A percentile compares a stretch with the other conserved stretches of the same genome.
Conservation (phyloP, 2,113 vertebrate species). For the Oenanthe oenanthe region DNA sequence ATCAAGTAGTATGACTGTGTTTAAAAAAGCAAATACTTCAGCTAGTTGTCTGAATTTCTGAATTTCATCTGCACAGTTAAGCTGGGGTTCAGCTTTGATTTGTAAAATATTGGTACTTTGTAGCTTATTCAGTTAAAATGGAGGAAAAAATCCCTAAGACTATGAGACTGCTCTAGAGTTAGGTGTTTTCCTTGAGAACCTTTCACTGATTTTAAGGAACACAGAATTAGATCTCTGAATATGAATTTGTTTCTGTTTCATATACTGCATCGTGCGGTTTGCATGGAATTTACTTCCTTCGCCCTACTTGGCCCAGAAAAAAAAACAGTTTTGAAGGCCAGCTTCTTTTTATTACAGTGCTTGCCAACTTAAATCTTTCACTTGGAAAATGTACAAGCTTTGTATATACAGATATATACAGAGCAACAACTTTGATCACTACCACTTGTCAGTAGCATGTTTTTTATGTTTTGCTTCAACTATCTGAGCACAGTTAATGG, state of each 20-base stretch:
- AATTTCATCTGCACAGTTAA: background rate
- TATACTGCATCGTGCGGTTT: background rate
- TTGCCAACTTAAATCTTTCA: background rate
- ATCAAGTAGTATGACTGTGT: background rate
- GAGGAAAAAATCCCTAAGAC: background rate
- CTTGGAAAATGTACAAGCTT: background rate
- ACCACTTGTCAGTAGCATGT: background rate
- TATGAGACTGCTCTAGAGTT: background rate
- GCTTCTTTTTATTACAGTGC: background rate
- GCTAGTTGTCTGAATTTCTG: background rate
- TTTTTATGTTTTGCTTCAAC: background rate
- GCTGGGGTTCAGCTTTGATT: background rate
- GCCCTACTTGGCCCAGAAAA: background rate
- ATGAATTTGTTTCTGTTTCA: background rate
- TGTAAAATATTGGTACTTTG: background rate
- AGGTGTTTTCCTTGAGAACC: background rate
- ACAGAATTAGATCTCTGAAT: background rate
- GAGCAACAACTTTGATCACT: background rate
- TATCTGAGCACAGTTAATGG: background rate
- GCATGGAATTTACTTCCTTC: too few relatives aligned
- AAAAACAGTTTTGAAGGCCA: background rate
- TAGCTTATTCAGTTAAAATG: background rate
- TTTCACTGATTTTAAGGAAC: background rate
- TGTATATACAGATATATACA: background rate
- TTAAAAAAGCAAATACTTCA: background rate